Evolutionary conservation across 1,140 invertebrate genomes (phyloP).

Genomic region (Drosophila mauritiana): DNA sequence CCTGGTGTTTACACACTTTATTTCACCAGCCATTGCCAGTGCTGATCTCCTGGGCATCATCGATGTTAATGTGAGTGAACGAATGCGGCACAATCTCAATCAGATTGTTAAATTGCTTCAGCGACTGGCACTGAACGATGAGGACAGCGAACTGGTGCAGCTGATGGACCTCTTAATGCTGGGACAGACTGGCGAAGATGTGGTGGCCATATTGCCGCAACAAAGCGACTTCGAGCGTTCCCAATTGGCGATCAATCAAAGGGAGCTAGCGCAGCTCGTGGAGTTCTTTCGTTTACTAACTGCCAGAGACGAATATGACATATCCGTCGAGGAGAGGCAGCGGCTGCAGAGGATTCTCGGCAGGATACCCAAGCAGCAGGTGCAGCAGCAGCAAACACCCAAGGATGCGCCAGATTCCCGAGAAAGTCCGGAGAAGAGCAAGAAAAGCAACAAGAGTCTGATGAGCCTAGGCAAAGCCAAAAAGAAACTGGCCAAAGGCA

Average conservation of each 20-base stretch:
- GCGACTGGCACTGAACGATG: conserved; percentile 93
- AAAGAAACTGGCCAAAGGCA: conserved; percentile 81
- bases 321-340: conserved; percentile 70
- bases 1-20: conserved; percentile 96
- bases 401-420: conserved; percentile 9
- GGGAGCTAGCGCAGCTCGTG: conserved; percentile 88
- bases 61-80: conserved; percentile 95
- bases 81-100: conserved; percentile 96
- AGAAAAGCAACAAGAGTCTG: conserved; percentile 66
- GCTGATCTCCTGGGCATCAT: conserved; percentile 98
- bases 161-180: conserved; percentile 89
- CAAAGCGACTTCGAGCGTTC: conserved; percentile 87
- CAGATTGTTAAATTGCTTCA: conserved; percentile 96
- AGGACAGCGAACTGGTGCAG: conserved; percentile 91
- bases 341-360: conserved; percentile 71
- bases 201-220: conserved; percentile 86
- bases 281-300: conserved; percentile 84
- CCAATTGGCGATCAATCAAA: conserved; percentile 89
- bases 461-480: conserved; percentile 77
- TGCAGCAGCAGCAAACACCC: neutral
- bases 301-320: conserved; percentile 62
- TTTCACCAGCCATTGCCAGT: conserved; percentile 98
- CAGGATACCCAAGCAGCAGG: conserved; percentile 58
- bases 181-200: conserved; percentile 86
- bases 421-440: conserved; percentile 43